Evolutionary conservation across 2,888 invertebrate species (phyloP), one percentile per base, ranked within the genome.

Genomic region (Tryphoninae sp.): DNA sequence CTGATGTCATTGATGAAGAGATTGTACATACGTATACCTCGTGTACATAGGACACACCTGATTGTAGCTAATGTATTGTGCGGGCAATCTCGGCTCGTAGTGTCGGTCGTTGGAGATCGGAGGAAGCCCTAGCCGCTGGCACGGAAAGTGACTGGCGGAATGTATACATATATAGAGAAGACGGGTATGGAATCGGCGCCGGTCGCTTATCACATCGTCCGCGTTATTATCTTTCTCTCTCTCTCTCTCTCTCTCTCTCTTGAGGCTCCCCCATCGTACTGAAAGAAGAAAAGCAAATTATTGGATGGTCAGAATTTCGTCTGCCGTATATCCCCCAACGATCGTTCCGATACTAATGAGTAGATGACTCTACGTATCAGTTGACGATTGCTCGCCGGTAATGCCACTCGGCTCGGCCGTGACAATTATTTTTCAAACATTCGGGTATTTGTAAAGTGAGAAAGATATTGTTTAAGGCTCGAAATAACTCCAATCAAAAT

Each of bases 141-240:
- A 26, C 3, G 67, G 59, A 68, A 68, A 76, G 67, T 68, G 67
- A 67, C 67, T 51, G 75, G 53, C 7, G 19, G 11, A 62, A 42
- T 53, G 13, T 19, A 53, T 53, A 53, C 13, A 45, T 45, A 45
- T 45, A 65, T 13, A 23, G 49, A 62, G 2, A 23, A 16, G 19
- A 16, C n/a, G 8, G 40, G 16, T 45, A 26, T 8, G 67, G 65
- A 76, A 80, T 72, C 76, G 51, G 33, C 23, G 53, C 53, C 53
- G n/a, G 72, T 45, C 67, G 33, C 71, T 69, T 77, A 77, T 77
- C 77, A 62, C 69, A 64, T 77, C 77, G 40, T 55, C 42, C 40
- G 22, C n/a, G 58, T 59, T 40, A 62, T 69, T 69, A 69, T 69
- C 76, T 51, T 67, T 64, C 71, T 69, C 76, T 51, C 65, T 64